Percentiles rank a stretch among this genome's conserved stretches.
Conservation (phyloP, 1,140 invertebrate species). For the Caenorhabditis remanei region DNA sequence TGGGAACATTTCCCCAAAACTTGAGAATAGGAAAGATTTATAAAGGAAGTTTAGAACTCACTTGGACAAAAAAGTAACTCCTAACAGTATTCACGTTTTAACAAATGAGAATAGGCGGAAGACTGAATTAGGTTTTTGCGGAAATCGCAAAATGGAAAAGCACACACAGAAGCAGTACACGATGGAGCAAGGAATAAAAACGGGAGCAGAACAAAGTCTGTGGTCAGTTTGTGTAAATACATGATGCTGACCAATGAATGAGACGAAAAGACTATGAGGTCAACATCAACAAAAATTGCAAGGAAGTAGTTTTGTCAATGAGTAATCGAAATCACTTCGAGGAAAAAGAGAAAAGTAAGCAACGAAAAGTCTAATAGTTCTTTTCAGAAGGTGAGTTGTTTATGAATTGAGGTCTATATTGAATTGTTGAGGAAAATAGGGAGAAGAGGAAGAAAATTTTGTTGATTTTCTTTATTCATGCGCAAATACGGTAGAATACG, state of each 20-base stretch:
- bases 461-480: constrained; percentile 50
- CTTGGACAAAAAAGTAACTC: too few species aligned
- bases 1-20: too few species aligned
- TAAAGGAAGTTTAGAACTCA: too few species aligned
- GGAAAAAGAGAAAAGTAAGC: not conserved
- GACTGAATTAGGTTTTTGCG: constrained; percentile 10
- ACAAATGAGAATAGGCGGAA: not conserved
- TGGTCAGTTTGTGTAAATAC: constrained; percentile 53
- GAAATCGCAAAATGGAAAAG: constrained; percentile 19
- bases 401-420: constrained; percentile 30
- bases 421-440: not conserved
- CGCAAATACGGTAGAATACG: constrained; percentile 54
- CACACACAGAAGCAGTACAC: constrained; percentile 43
- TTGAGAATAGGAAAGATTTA: too few species aligned
- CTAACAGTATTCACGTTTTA: not conserved
- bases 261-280: constrained; percentile 44
- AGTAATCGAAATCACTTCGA: not conserved
- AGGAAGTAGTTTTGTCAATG: constrained; percentile 19
- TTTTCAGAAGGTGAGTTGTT: constrained; percentile 27
- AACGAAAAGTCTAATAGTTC: not conserved
- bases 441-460: constrained; percentile 39
- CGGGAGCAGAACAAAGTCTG: constrained; percentile 25
- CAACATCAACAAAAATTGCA: constrained; percentile 28
- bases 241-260: constrained; percentile 27
- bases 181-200: constrained; percentile 46